A percentile compares a stretch with the other conserved stretches of the same genome.
phyloP scores from a whole-genome alignment of 2,113 vertebrate genomes.

The Puma concolor region DNA sequence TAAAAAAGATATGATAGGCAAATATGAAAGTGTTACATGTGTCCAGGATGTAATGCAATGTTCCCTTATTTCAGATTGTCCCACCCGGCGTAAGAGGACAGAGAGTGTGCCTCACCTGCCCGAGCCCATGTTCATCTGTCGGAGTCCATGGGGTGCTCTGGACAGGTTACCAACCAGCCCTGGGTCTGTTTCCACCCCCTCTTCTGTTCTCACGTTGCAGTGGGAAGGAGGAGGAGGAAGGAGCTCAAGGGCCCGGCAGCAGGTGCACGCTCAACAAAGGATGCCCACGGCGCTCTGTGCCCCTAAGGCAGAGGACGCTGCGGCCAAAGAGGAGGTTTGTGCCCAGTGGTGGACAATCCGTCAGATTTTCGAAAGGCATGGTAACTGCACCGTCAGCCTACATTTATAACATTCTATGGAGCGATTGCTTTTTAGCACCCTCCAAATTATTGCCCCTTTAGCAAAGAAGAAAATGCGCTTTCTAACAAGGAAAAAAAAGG shows the following conservation, averaged over 20 bases:
- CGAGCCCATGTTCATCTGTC: fast-evolving
- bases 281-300: not conserved
- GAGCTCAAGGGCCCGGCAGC: fast-evolving
- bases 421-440: not conserved
- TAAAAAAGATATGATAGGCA: not conserved
- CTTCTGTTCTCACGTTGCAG: fast-evolving
- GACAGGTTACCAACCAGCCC: too few species aligned
- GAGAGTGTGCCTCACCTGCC: fast-evolving
- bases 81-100: fast-evolving
- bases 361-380: fast-evolving
- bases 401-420: fast-evolving
- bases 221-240: too few species aligned
- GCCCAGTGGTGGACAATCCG: fast-evolving
- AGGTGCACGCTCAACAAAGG: fast-evolving
- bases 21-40: fast-evolving
- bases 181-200: fast-evolving
- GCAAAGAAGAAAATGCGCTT: not conserved
- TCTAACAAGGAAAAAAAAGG: not conserved
- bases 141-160: fast-evolving
- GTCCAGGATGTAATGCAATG: fast-evolving
- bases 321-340: fast-evolving
- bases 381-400: fast-evolving
- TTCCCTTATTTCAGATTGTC: not conserved
- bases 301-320: fast-evolving
- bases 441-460: not conserved